Evolutionary conservation across 2,888 invertebrate species (phyloP).

Genomic region (Xestia rhomboidea): DNA sequence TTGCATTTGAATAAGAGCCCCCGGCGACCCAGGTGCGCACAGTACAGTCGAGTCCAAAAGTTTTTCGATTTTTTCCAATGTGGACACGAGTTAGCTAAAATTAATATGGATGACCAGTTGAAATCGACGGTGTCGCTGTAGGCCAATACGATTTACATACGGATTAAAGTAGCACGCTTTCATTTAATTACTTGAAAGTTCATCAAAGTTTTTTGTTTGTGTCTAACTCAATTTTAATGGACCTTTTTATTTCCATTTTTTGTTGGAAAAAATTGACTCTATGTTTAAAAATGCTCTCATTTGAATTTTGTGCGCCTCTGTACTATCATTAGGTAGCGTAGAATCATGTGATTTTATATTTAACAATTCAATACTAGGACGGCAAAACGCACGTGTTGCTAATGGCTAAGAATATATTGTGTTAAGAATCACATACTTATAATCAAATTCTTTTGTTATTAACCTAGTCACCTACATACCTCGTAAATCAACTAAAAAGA

Average conservation of each 20-base stretch:
- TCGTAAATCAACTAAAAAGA: neutral
- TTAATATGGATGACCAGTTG: constrained; percentile 85
- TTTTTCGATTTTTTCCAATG: constrained; percentile 77
- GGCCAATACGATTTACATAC: constrained; percentile 76
- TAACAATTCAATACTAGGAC: constrained; percentile 76
- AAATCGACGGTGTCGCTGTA: constrained; percentile 79
- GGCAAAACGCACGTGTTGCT: constrained; percentile 78
- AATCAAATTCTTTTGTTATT: constrained; percentile 20
- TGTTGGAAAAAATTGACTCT: neutral
- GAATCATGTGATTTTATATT: constrained; percentile 80
- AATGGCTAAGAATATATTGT: constrained; percentile 53
- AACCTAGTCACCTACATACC: constrained; percentile 2
- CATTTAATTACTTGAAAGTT: constrained; percentile 61
- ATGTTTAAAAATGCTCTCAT: neutral
- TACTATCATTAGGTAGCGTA: constrained; percentile 79
- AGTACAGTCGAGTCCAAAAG: constrained; percentile 85
- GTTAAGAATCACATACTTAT: constrained; percentile 47
- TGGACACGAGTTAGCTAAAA: constrained; percentile 70
- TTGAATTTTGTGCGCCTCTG: constrained; percentile 70
- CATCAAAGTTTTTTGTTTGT: constrained; percentile 33
- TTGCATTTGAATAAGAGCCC: constrained; percentile 91
- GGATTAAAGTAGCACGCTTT: constrained; percentile 67
- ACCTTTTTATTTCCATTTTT: neutral
- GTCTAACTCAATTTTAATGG: neutral
- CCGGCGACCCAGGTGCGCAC: constrained; percentile 89